These are phyloP conservation scores for Onthophagus sagittarius DNA, from an alignment of 2,888 invertebrate species.

Conservation along the genomic window DNA sequence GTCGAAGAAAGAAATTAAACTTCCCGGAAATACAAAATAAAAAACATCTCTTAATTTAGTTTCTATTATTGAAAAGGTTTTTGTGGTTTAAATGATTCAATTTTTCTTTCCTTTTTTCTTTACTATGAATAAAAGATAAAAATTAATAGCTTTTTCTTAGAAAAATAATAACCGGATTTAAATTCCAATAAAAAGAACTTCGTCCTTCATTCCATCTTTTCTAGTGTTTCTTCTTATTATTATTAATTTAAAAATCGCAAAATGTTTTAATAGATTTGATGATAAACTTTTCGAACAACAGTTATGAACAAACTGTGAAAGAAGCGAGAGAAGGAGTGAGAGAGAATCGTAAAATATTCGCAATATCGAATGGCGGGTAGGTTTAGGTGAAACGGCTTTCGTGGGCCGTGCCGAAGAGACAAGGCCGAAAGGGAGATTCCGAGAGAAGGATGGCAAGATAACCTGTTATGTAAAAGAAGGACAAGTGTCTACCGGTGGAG, in stretches of 20 bases:
- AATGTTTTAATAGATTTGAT: too few relatives aligned
- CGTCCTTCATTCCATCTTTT: not conserved
- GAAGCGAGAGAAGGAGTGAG: not conserved
- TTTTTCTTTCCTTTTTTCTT: not conserved
- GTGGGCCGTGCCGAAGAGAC: constrained; percentile 21
- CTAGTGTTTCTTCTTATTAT: too few relatives aligned
- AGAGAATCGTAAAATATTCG: not conserved
- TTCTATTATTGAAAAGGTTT: not conserved
- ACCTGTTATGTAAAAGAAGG: constrained; percentile 47
- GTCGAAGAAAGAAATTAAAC: not conserved
- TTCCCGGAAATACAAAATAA: not conserved
- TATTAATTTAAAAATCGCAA: not conserved
- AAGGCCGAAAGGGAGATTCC: constrained; percentile 47
- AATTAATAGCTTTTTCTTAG: not conserved
- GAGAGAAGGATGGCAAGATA: constrained; percentile 36
- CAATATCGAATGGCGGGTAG: constrained; percentile 1
- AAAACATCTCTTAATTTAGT: not conserved
- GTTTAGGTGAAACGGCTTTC: constrained; percentile 1
- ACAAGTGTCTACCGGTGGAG: constrained; percentile 30
- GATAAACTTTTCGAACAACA: not conserved
- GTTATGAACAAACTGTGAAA: not conserved
- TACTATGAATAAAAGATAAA: not conserved
- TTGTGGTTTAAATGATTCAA: not conserved
- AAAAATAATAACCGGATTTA: not conserved
- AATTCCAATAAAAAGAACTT: not conserved